Evolutionary conservation across 2,888 invertebrate genomes (phyloP).

Genomic region (Ctena decussata): DNA sequence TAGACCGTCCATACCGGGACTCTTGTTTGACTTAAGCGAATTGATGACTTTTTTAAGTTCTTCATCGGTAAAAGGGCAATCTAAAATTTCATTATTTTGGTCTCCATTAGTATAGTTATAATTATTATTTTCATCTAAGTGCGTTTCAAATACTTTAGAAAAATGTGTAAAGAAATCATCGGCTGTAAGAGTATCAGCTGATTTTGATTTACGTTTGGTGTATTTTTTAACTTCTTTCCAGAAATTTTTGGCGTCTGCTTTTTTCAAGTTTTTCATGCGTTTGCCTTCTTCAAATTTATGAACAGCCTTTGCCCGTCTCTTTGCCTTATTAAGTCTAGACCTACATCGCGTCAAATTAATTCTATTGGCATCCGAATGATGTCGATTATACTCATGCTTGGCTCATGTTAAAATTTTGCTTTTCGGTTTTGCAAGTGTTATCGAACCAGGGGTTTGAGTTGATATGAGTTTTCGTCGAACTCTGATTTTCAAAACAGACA

Average conservation of each 20-base stretch:
- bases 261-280: background rate
- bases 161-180: background rate
- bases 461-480: background rate
- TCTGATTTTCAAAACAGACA: background rate
- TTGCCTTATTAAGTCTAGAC: background rate
- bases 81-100: background rate
- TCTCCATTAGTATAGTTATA: background rate
- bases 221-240: background rate
- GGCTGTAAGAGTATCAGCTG: background rate
- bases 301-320: background rate
- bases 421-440: conserved; percentile 1
- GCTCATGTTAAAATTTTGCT: background rate
- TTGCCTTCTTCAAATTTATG: background rate
- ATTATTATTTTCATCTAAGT: background rate
- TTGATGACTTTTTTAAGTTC: background rate
- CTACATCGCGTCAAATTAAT: background rate
- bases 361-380: background rate
- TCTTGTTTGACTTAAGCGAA: background rate
- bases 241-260: background rate
- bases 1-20: background rate
- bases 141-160: background rate
- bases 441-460: background rate
- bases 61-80: background rate
- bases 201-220: background rate
- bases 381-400: background rate